Conservation (phyloP, 1,140 invertebrate genomes). For the Nasonia longicornis region DNA sequence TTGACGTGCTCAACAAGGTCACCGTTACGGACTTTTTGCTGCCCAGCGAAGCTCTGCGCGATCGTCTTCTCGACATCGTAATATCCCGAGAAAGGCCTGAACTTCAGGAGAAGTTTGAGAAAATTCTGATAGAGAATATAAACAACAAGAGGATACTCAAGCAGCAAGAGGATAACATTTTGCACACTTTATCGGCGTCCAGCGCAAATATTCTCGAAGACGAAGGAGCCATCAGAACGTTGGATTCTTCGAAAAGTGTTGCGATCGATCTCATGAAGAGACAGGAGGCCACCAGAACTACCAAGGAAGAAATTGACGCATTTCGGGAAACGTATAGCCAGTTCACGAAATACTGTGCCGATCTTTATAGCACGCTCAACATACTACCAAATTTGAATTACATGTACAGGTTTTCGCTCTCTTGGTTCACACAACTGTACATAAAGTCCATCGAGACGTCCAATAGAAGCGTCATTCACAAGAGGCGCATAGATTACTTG, state of each 20-base stretch:
- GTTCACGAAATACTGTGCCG: constrained; percentile 75
- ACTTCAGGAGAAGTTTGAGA: constrained; percentile 77
- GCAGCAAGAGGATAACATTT: constrained; percentile 79
- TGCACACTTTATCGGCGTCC: constrained; percentile 75
- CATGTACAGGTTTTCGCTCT: constrained; percentile 80
- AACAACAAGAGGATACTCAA: constrained; percentile 75
- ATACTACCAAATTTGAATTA: constrained; percentile 77
- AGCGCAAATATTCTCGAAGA: constrained; percentile 81
- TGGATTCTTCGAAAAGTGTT: constrained; percentile 77
- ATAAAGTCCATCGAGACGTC: constrained; percentile 75
- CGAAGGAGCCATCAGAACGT: constrained; percentile 76
- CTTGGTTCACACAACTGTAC: constrained; percentile 79
- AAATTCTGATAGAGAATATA: constrained; percentile 73
- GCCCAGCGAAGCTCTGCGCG: constrained; percentile 75
- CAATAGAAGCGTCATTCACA: constrained; percentile 70
- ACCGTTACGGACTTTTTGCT: constrained; percentile 80
- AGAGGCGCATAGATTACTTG: constrained; percentile 71
- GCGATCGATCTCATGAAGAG: constrained; percentile 73
- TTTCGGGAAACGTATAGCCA: constrained; percentile 74
- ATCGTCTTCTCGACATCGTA: constrained; percentile 78
- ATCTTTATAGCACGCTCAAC: constrained; percentile 77
- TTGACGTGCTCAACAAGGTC: constrained; percentile 75
- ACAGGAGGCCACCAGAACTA: constrained; percentile 68
- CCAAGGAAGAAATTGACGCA: constrained; percentile 68
- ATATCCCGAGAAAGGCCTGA: constrained; percentile 77